phyloP scores from a whole-genome alignment of 2,888 invertebrate species.

The Eilema griseolum region DNA sequence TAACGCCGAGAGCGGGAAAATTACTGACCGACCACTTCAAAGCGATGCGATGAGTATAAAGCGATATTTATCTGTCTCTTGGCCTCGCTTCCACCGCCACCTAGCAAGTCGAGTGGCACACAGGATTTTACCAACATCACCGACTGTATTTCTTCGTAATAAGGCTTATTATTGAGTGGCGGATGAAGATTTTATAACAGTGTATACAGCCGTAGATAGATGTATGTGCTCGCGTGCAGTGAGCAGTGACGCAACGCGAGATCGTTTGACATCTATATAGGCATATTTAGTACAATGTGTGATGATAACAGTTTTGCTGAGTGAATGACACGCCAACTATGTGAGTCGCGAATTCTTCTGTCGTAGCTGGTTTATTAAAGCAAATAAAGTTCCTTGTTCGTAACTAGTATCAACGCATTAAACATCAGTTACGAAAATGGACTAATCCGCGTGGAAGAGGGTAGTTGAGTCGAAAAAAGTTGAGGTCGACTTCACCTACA shows the following conservation, averaged over 20 bases:
- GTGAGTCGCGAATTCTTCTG: background rate
- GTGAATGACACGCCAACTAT: background rate
- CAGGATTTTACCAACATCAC: conserved; percentile 33
- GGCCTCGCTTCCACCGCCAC: conserved; percentile 67
- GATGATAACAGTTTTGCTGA: background rate
- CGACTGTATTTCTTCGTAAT: conserved; percentile 33
- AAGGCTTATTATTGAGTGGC: conserved; percentile 46
- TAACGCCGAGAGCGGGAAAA: conserved; percentile 61
- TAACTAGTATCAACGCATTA: too few relatives aligned
- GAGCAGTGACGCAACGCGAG: conserved; percentile 70
- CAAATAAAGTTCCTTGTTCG: too few relatives aligned
- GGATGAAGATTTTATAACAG: conserved; percentile 27
- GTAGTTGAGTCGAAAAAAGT: background rate
- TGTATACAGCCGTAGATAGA: conserved; percentile 62
- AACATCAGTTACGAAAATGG: too few relatives aligned
- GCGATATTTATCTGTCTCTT: conserved; percentile 76
- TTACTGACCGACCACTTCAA: conserved; percentile 70
- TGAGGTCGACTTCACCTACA: background rate
- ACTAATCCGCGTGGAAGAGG: background rate
- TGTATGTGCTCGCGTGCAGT: conserved; percentile 66
- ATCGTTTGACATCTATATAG: conserved; percentile 58
- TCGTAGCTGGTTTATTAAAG: too few relatives aligned
- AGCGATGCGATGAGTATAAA: conserved; percentile 69
- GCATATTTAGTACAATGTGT: conserved; percentile 12
- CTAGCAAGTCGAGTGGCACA: conserved; percentile 62